Conservation (phyloP, 2,113 vertebrate species). For the Rhynchopsitta pachyrhyncha region DNA sequence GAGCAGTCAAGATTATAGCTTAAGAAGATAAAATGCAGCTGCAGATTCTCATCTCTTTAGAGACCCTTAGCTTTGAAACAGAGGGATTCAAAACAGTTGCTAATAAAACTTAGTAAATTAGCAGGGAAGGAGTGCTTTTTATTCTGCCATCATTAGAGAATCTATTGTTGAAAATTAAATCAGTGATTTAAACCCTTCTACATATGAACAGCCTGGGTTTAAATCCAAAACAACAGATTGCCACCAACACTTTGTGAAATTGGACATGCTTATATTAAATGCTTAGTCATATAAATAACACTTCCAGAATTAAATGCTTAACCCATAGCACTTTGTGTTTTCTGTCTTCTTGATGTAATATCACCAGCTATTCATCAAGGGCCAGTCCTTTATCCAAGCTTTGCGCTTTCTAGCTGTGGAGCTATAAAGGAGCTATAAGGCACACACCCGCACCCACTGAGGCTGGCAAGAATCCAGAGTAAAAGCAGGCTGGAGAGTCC, state of each 20-base stretch:
- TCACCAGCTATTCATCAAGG: background rate
- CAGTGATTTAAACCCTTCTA: background rate
- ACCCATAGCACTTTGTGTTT: background rate
- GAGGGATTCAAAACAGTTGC: background rate
- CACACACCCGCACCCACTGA: too few relatives aligned
- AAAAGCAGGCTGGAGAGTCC: background rate
- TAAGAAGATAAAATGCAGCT: background rate
- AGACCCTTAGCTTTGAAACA: background rate
- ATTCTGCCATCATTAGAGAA: background rate
- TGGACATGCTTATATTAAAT: background rate
- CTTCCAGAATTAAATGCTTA: background rate
- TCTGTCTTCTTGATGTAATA: background rate
- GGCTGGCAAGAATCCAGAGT: background rate
- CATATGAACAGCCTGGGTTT: background rate
- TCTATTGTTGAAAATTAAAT: background rate
- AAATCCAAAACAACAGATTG: background rate
- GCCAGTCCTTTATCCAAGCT: background rate
- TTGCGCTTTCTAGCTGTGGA: background rate
- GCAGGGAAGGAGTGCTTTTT: background rate
- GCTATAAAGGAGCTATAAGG: background rate
- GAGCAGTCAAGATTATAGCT: background rate
- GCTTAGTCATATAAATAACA: background rate
- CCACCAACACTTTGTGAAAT: background rate
- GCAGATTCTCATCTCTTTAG: background rate
- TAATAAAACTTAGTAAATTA: background rate